Percentiles rank a stretch among this genome's conserved stretches.
These are phyloP conservation scores for Alosa sapidissima DNA, from an alignment of 2,797 vertebrate genomes.

Conservation along the genomic window DNA sequence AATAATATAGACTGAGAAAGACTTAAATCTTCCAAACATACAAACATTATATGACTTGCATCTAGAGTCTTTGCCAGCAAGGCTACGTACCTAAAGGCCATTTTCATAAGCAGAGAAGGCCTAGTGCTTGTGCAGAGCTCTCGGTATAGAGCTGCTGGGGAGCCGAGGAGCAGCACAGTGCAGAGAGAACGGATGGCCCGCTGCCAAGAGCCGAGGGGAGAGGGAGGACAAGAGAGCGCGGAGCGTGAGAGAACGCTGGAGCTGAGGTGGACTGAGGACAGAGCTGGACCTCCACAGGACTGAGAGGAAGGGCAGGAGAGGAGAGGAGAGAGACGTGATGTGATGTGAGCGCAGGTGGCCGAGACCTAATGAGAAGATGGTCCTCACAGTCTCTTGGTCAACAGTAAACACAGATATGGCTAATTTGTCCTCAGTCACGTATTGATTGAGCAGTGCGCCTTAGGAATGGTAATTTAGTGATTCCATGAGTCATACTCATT, in stretches of 20 bases:
- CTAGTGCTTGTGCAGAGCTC: not conserved
- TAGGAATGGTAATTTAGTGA: slow-evolving; percentile 1
- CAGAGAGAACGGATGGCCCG: not conserved
- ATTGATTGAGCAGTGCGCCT: not conserved
- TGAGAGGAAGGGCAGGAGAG: not conserved
- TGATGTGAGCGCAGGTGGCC: not conserved
- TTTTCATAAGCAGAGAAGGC: not conserved
- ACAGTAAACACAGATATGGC: slow-evolving; percentile 7
- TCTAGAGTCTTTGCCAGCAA: no score
- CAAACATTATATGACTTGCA: not conserved
- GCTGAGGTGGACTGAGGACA: not conserved
- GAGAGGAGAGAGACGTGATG: not conserved
- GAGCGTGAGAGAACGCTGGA: not conserved
- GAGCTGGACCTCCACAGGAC: not conserved
- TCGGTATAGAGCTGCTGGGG: not conserved
- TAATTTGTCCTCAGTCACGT: not conserved
- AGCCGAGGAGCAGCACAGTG: not conserved
- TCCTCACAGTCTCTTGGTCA: not conserved
- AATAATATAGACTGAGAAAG: not conserved
- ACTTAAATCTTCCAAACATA: not conserved
- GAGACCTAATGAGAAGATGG: not conserved
- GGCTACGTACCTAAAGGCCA: not conserved
- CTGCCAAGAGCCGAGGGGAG: not conserved
- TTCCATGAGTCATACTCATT: not conserved
- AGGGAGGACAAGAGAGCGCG: not conserved